phyloP scores from a whole-genome alignment of 2,113 vertebrate genomes.

The Grammomys dolichurus region DNA sequence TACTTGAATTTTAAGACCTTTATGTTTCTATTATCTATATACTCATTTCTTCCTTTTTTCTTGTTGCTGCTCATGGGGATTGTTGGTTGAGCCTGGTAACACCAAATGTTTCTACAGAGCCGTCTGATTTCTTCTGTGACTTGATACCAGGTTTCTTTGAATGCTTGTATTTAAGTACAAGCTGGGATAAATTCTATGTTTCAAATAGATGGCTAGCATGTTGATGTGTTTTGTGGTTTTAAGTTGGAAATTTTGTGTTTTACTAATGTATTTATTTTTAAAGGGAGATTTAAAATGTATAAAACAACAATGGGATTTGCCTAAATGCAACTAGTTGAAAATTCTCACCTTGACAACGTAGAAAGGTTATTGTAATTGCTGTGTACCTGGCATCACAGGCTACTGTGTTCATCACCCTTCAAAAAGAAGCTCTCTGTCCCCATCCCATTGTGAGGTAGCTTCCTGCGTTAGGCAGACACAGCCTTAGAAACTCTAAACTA shows the following conservation, averaged over 20 bases:
- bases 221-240: slow-evolving; percentile 6
- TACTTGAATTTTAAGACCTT: slow-evolving; percentile 48
- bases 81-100: neutral
- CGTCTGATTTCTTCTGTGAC: slow-evolving; percentile 59
- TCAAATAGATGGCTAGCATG: slow-evolving; percentile 25
- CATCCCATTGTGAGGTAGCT: neutral
- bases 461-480: neutral
- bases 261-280: slow-evolving; percentile 56
- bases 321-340: neutral
- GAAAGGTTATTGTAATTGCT: slow-evolving; percentile 61
- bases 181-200: slow-evolving; percentile 66
- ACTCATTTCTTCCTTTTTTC: neutral
- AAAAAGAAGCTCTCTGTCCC: slow-evolving; percentile 23
- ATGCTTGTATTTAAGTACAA: slow-evolving; percentile 66
- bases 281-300: slow-evolving; percentile 56
- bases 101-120: slow-evolving; percentile 59
- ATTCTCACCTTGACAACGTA: slow-evolving; percentile 27
- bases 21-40: slow-evolving; percentile 31
- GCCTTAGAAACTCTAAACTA: neutral
- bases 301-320: slow-evolving; percentile 50
- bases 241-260: slow-evolving; percentile 12
- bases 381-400: neutral
- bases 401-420: neutral
- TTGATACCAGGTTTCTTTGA: slow-evolving; percentile 72
- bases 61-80: neutral